phyloP scores from a whole-genome alignment of 2,797 vertebrate species.

The Siniperca obscura region DNA sequence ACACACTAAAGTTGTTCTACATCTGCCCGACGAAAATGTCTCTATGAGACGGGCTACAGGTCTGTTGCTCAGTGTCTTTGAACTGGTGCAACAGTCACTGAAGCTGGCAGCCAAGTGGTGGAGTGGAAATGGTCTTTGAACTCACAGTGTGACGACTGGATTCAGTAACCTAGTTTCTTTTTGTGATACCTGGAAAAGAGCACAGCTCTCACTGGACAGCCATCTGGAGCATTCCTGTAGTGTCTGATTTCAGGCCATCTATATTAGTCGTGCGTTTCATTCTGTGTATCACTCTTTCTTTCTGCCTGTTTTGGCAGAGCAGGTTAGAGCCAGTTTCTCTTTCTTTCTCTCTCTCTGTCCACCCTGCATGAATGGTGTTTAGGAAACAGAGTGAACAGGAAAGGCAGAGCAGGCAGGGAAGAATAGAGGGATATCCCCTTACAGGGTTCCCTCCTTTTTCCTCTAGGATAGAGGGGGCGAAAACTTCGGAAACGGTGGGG shows the following conservation, averaged over 20 bases:
- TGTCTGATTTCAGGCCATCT: conserved; percentile 43
- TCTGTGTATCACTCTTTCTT: background rate
- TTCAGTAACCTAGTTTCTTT: conserved; percentile 59
- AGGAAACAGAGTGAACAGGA: conserved; percentile 87
- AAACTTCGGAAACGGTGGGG: conserved; percentile 69
- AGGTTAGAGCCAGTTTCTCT: conserved; percentile 61
- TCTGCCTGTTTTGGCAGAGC: conserved; percentile 39
- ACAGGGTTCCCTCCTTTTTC: conserved; percentile 85
- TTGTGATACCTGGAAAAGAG: conserved; percentile 44
- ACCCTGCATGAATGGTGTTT: conserved; percentile 83
- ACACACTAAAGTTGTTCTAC: conserved; percentile 31
- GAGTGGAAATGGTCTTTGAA: conserved; percentile 38
- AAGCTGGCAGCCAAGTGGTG: conserved; percentile 21
- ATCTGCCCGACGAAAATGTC: conserved; percentile 29
- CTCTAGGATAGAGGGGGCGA: conserved; percentile 80
- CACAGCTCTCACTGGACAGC: conserved; percentile 53
- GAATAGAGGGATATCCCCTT: conserved; percentile 91
- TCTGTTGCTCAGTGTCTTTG: conserved; percentile 46
- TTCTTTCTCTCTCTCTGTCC: conserved; percentile 24
- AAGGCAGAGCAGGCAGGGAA: conserved; percentile 85
- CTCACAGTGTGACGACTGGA: conserved; percentile 41
- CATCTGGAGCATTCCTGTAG: conserved; percentile 48
- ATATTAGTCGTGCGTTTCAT: conserved; percentile 16
- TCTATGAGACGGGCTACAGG: conserved; percentile 38
- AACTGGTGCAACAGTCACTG: conserved; percentile 18